Conservation (phyloP, 2,888 invertebrate species). For the Helicoverpa assulta region DNA sequence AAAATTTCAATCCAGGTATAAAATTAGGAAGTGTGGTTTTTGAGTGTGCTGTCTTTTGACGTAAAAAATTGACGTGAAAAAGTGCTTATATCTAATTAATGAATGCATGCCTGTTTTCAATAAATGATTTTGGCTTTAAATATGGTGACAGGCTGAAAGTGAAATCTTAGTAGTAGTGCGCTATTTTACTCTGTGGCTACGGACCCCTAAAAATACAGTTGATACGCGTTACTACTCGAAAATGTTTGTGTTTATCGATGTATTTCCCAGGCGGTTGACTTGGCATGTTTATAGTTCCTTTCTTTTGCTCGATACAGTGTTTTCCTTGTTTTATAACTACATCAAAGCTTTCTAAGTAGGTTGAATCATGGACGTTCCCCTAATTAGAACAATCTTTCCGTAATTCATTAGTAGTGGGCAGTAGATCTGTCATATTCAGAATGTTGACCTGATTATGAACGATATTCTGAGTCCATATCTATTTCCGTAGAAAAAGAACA, state of each 20-base stretch:
- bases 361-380: constrained; percentile 1
- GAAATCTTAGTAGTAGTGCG: too few species aligned
- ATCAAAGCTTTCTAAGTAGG: constrained; percentile 5
- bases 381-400: constrained; percentile 15
- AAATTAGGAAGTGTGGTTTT: too few species aligned
- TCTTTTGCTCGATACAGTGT: not conserved
- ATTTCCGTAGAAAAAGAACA: constrained; percentile 17
- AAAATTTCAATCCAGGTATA: too few species aligned
- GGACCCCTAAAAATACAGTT: constrained; percentile 26
- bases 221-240: constrained; percentile 12
- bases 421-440: constrained; percentile 4
- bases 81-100: too few species aligned
- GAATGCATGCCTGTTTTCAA: too few species aligned
- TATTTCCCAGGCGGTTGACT: constrained; percentile 37
- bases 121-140: too few species aligned
- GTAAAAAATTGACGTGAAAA: too few species aligned
- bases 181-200: too few species aligned
- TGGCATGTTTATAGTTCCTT: constrained; percentile 10
- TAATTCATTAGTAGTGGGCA: constrained; percentile 22
- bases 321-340: constrained; percentile 23
- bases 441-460: constrained; percentile 3
- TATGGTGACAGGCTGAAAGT: too few species aligned
- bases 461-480: not conserved
- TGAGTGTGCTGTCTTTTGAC: too few species aligned
- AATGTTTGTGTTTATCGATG: constrained; percentile 13